Evolutionary conservation across 37 sponge, comb jelly and placozoan genomes (phyloP), one percentile per base, ranked within the genome.

Genomic region (Geodia barretti): DNA sequence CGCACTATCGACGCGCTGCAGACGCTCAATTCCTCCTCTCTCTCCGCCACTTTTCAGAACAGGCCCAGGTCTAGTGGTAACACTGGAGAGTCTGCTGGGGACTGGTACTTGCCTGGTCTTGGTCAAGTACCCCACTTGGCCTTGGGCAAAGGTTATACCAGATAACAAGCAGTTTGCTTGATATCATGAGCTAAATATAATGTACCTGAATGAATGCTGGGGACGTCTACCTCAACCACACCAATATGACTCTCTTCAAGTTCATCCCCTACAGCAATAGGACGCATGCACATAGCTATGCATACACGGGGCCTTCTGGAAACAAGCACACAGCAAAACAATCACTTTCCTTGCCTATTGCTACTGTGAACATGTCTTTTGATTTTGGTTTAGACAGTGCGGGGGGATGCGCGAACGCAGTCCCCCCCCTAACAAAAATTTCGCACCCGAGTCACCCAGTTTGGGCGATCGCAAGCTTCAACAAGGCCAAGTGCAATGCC

Each of bases 401-500:
- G 14, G 88, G 96, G 93, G 94, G 83, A 82, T 80, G 96, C 96
- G 93, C 96, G 93, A 90, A 96, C 96, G 93, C 96, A 92, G 85
- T 85, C 92, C 93, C 93, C n/a, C 93, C 96, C 67, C 96, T 92
- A 84, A 64, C 96, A 96, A 96, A 96, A 96, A 96, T 96, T 90
- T 70, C 91, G 90, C 93, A 81, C 91, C 92, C 90, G 96, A 96
- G 93, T 90, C 88, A 89, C 96, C 96, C 93, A 92, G 88, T 95
- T 92, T 88, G 91, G 91, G 93, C 89, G 84, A 96, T 92, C 96
- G 92, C 93, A 96, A 59, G 88, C 96, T 90, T 96, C 96, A 96
- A 82, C 96, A 82, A 75, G 76, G 82, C 96, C 76, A 84, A 88
- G 96, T 96, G 96, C 96, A 96, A 92, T 92, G 93, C 85, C 80